A percentile compares a stretch with the other conserved stretches of the same genome.
These are phyloP conservation scores for Muscicapa comitata DNA, from an alignment of 2,797 vertebrate species.

Conservation along the genomic window DNA sequence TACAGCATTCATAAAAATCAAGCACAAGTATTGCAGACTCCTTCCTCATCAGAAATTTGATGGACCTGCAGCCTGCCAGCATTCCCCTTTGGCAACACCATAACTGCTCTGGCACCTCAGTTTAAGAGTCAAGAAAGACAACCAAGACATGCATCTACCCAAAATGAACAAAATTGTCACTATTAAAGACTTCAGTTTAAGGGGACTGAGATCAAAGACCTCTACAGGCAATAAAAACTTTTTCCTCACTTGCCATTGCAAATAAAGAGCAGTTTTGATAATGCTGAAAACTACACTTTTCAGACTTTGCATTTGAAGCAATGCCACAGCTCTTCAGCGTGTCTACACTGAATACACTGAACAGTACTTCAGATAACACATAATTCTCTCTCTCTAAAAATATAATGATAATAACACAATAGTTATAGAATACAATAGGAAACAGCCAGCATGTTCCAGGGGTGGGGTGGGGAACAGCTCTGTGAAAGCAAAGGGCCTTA, in stretches of 20 bases:
- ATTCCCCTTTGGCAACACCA: not conserved
- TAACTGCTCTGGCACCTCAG: not conserved
- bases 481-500: not conserved
- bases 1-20: not conserved
- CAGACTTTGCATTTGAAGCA: not conserved
- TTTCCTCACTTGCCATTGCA: not conserved
- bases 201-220: not conserved
- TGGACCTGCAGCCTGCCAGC: not conserved
- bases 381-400: not conserved
- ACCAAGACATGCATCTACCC: not conserved
- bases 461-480: not conserved
- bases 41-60: not conserved
- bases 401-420: not conserved
- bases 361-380: not conserved
- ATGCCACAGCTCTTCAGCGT: not conserved
- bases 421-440: not conserved
- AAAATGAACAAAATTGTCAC: not conserved
- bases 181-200: not conserved
- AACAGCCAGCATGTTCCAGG: not conserved
- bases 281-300: not conserved
- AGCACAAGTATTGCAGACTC: not conserved
- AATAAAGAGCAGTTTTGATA: not conserved
- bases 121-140: not conserved
- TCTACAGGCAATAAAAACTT: not conserved
- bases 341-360: not conserved